phyloP scores from a whole-genome alignment of 92 coral and sea anemone species.

The Heteractis magnifica region DNA sequence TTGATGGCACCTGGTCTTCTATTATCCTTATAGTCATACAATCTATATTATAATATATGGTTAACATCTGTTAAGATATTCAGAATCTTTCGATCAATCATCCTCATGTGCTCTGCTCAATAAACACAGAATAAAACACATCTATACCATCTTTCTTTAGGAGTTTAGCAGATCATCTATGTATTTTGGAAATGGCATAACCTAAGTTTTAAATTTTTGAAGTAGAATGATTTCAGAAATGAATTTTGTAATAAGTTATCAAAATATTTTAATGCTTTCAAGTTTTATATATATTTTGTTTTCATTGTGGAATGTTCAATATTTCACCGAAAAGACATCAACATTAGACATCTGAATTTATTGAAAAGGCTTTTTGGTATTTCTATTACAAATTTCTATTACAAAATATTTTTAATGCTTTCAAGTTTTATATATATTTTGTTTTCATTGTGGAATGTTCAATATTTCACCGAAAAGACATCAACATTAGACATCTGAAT shows the following conservation, averaged over 20 bases:
- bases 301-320: not conserved
- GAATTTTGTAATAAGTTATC: not conserved
- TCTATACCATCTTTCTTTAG: not conserved
- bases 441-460: not conserved
- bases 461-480: not conserved
- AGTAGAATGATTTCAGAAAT: not conserved
- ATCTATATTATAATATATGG: not conserved
- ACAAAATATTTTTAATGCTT: too few relatives aligned
- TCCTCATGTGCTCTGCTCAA: not conserved
- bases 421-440: not conserved
- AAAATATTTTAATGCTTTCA: too few relatives aligned
- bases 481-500: not conserved
- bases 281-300: not conserved
- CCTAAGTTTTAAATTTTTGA: not conserved
- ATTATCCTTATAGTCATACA: not conserved
- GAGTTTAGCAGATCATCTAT: not conserved
- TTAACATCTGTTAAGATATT: conserved; percentile 15
- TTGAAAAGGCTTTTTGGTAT: not conserved
- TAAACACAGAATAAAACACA: not conserved
- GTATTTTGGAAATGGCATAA: not conserved
- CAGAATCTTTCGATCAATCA: not conserved
- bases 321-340: not conserved
- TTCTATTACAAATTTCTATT: not conserved
- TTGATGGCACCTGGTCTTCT: not conserved
- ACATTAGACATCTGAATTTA: not conserved